phyloP scores from a whole-genome alignment of 2,797 vertebrate species.

The Myripristis jacobus region DNA sequence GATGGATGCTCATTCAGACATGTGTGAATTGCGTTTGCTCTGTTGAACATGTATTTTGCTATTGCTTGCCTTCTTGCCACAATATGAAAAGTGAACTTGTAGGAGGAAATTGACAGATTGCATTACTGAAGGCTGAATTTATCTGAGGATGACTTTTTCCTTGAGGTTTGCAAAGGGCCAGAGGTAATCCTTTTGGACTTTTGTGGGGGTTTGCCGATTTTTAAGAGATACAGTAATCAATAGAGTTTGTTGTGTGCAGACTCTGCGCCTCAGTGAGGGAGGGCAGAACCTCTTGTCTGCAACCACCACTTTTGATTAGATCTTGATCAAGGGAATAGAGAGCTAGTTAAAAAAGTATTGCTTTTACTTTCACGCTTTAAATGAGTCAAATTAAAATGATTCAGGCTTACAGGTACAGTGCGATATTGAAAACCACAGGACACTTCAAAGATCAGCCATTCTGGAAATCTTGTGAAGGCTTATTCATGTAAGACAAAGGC shows the following conservation, averaged over 20 bases:
- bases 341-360: neutral
- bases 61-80: conserved; percentile 68
- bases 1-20: conserved; percentile 64
- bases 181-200: conserved; percentile 47
- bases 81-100: conserved; percentile 69
- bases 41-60: conserved; percentile 49
- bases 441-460: conserved; percentile 21
- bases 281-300: conserved; percentile 12
- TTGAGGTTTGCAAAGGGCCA: conserved; percentile 39
- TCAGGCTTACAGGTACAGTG: neutral
- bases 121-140: conserved; percentile 73
- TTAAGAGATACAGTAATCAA: conserved; percentile 32
- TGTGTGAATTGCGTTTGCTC: conserved; percentile 32
- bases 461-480: conserved; percentile 10
- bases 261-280: neutral
- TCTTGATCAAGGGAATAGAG: conserved; percentile 4
- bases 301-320: conserved; percentile 10
- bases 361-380: conserved; percentile 10
- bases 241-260: conserved; percentile 29
- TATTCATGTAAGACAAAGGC: neutral
- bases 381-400: conserved; percentile 11
- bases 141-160: conserved; percentile 62
- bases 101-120: conserved; percentile 70
- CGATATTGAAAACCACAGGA: conserved; percentile 14
- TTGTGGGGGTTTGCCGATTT: conserved; percentile 21